Base-by-base conservation (phyloP, 2,888 invertebrate genomes). In the Netelia melanura region DNA sequence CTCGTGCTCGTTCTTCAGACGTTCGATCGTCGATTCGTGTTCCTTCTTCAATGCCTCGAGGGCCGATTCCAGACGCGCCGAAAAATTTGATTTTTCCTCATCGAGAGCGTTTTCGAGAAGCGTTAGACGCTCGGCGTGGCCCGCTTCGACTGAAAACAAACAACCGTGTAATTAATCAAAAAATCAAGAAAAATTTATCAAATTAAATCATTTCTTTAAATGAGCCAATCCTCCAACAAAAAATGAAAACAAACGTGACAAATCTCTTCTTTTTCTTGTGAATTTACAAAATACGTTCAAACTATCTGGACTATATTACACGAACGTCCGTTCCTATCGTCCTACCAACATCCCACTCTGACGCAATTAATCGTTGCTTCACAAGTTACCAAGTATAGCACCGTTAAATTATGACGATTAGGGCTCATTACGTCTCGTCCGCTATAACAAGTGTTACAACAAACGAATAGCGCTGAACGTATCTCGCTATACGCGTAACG, bases 1-100 rank as follows among this genome's bases (percentile, higher is more conserved):
- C 92, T 95, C 95, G 89, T 95, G 94, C 91, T 95, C 95, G 88
- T 95, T 94, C 91, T 90, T 89, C 14, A 93, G 72, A 48, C 91
- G 89, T 30, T 89, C 87, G 25, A 93, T 89, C 67, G 90, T 81
- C 3, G 88, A 86, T 25, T 92, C 91, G 79, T 93, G 92, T 62
- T 94, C 93, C 48, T 91, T 91, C 21, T 87, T 87, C 2, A 89
- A 88, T 38, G 91, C 90, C 21, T 89, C 89, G 11, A 93, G 83
- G 3, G 90, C 89, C n/a, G 89, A 89, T 58, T 91, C 90, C 23
- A 93, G 79, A 43, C 91, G 89, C 3, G 81, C 85, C 75, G 91
- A 90, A 74, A 87, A 89, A 21, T 89, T 91, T 3, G 89, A 87
- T 48, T 90, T 90, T 84, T 93, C 92, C 17, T 93, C 91, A n/a